phyloP scores from a whole-genome alignment of 2,888 invertebrate genomes.

The Cremastobaeus sp. region DNA sequence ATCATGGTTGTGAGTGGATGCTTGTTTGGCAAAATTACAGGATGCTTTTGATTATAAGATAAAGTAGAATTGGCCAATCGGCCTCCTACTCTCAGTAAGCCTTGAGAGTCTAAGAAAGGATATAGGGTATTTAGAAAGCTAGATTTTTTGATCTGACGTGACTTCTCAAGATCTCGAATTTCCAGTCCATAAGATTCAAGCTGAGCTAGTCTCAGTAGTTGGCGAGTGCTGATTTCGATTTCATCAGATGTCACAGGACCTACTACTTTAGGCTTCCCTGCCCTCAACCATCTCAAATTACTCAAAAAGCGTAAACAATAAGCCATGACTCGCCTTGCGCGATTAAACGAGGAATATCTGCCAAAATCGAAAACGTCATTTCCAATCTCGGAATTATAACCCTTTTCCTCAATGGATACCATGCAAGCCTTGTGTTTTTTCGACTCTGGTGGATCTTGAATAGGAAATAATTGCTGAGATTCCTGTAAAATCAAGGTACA shows the following conservation, averaged over 20 bases:
- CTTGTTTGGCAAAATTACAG: constrained; percentile 23
- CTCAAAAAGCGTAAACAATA: neutral
- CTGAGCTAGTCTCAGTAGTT: neutral
- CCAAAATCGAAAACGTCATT: neutral
- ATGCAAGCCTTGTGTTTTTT: neutral
- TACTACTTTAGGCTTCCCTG: too few species aligned
- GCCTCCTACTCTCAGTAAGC: constrained; percentile 27
- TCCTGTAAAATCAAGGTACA: constrained; percentile 1
- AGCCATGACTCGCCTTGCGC: neutral
- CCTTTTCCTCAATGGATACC: neutral
- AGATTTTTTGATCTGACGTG: neutral
- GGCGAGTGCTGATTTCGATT: neutral
- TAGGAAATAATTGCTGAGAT: neutral
- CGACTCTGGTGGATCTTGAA: constrained; percentile 1
- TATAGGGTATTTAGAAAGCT: too few species aligned
- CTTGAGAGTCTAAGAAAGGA: constrained; percentile 10
- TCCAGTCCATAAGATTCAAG: neutral
- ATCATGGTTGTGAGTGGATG: constrained; percentile 33
- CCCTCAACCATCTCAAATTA: too few species aligned
- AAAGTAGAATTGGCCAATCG: constrained; percentile 23
- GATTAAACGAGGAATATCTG: constrained; percentile 9
- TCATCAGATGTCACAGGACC: constrained; percentile 43
- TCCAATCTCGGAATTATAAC: neutral
- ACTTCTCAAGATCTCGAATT: neutral
- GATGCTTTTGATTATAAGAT: constrained; percentile 23